Base-by-base conservation (phyloP, 2,888 invertebrate species). In the Schizotus pectinicornis region DNA sequence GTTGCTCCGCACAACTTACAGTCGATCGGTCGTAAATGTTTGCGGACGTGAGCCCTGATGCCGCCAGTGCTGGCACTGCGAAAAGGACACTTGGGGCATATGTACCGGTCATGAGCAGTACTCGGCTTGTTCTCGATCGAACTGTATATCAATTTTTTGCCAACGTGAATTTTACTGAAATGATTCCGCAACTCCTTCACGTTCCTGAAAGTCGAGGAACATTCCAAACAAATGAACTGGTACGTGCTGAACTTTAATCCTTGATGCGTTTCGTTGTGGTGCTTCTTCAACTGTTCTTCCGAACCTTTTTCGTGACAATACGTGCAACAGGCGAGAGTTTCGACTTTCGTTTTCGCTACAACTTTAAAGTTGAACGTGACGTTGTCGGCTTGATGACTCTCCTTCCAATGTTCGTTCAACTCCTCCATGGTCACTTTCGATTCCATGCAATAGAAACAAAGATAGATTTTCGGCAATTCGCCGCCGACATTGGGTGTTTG, bases 11-110 rank as follows among this genome's bases (percentile, higher is more conserved):
- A 84, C 33, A 78, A 67, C 13, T 74, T 77, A 65, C 83, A 84
- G 48, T 77, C 71, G 37, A 77, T 78, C 0, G 80, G 73, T 52
- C 79, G 78, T 5, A 78, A 74, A 62, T 84, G 83, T 1, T 67
- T 73, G 2, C 74, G 73, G 1, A 83, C 64, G 56, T 84, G 83
- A 35, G 74, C 74, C 41, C 75, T 74, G 64, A 83, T 77, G 39
- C 65, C 66, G 3, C 46, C 36, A 1, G 67, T 52, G 0, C 70
- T 67, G 1, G 74, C 54, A 6, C 73, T 45, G 50, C 83, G 83
- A 11, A 74, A 63, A 0, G 81, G 77, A 62, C 84, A 84, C 1
- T 67, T 68, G 62, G 47, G 71, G 75, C 32, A 63, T 54, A 6
- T 48, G 52, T 3, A 46, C 55, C 59, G 66, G 32, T 42, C 61